Evolutionary conservation across 2,113 vertebrate species (phyloP), one percentile per base, ranked within the genome.

Genomic region (Caretta caretta): DNA sequence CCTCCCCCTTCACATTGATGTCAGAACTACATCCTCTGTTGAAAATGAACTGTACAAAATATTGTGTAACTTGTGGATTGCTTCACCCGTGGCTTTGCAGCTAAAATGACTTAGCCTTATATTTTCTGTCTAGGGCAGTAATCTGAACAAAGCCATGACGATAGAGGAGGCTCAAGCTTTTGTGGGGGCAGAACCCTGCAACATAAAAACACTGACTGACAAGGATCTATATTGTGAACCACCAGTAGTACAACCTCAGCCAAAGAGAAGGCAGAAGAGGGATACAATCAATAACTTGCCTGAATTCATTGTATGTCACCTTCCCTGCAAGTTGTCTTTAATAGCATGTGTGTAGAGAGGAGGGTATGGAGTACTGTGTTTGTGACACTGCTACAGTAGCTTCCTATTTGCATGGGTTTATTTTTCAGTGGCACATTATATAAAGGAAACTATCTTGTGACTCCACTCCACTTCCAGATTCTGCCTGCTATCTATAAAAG

Each of bases 71-170:
- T 87, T 16, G 19, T 57, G 10, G 80, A 57, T 81, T 93, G 56
- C 80, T 86, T 29, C 7, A 83, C 31, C 38, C 35, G n/a, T 65
- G 57, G 86, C n/a, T 94, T 90, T 81, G 56, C 0, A 0, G 50
- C 93, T 80, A 80, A 83, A 80, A 90, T 96, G 82, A 87, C 53
- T 80, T 81, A 83, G 50, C 62, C 53, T 95, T 94, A 13, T 94
- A 38, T 96, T 88, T 97, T 94, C 92, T 97, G 38, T 97, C 14
- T 95, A 99, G 99, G 99, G 99, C 83, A 98, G 96, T 90, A 99
- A 99, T 51, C 98, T 99, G 96, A 97, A 98, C 97, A 99, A 99
- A 96, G 99, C 99, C 3, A 99, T 99, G 99, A 99, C 99, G 0
- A 98, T 98, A 56, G 97, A 98, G 0, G 99, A 99, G 97, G 99